Percentiles rank a stretch among this genome's conserved stretches.
These are phyloP conservation scores for Glyptemys insculpta DNA, from an alignment of 2,797 vertebrate genomes.

Conservation along the genomic window DNA sequence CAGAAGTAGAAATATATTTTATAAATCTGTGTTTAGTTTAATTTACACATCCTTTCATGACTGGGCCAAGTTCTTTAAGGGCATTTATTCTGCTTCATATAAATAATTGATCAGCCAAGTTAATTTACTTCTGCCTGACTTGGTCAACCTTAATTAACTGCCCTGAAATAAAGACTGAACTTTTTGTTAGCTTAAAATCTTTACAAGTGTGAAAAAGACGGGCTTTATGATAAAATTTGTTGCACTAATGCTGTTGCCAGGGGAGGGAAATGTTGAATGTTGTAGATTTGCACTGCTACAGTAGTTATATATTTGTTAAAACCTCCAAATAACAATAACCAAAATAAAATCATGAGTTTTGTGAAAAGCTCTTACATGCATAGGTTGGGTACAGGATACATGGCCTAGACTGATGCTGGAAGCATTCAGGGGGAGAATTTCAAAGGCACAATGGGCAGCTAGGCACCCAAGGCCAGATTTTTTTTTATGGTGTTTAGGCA, in stretches of 20 bases:
- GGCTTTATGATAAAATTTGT: slow-evolving; percentile 72
- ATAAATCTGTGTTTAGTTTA: slow-evolving; percentile 90
- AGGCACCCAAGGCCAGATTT: neutral
- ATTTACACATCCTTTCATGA: slow-evolving; percentile 90
- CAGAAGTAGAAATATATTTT: slow-evolving; percentile 82
- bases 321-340: neutral
- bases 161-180: slow-evolving; percentile 86
- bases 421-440: neutral
- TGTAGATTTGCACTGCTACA: neutral
- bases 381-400: accelerated
- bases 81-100: slow-evolving; percentile 97
- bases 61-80: slow-evolving; percentile 91
- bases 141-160: slow-evolving; percentile 97
- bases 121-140: slow-evolving; percentile 97
- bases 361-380: neutral
- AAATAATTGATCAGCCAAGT: slow-evolving; percentile 98
- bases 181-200: slow-evolving; percentile 84
- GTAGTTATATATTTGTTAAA: slow-evolving; percentile 21
- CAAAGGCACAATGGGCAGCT: slow-evolving; percentile 1
- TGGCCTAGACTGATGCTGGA: neutral
- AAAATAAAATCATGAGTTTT: neutral
- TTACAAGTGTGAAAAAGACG: slow-evolving; percentile 72
- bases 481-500: slow-evolving; percentile 27
- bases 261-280: slow-evolving; percentile 30
- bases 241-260: slow-evolving; percentile 65